Conservation (phyloP, 2,888 invertebrate species). For the Selenia dentaria region DNA sequence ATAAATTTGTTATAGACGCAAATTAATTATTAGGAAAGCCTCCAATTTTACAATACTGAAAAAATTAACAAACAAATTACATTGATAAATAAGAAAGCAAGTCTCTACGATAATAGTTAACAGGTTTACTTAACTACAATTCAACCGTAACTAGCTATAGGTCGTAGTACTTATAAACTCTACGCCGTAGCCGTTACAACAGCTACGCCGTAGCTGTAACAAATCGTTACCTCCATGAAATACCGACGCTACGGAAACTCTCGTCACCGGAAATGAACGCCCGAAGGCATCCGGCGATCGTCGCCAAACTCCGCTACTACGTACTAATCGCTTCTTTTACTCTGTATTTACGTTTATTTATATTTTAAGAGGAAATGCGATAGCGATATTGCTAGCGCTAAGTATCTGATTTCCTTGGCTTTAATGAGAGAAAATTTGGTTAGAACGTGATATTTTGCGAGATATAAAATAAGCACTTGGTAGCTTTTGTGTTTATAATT, state of each 20-base stretch:
- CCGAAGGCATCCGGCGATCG: constrained; percentile 37
- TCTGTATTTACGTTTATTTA: constrained; percentile 21
- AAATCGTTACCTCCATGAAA: constrained; percentile 20
- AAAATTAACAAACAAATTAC: too few relatives aligned
- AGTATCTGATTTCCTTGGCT: constrained; percentile 26
- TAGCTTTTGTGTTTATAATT: too few relatives aligned
- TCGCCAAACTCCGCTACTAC: constrained; percentile 20
- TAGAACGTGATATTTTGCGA: constrained; percentile 1
- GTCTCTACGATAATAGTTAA: too few relatives aligned
- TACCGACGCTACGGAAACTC: constrained; percentile 28
- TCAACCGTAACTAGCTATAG: too few relatives aligned
- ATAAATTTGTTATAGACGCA: too few relatives aligned
- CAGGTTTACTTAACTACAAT: too few relatives aligned
- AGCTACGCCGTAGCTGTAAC: constrained; percentile 8
- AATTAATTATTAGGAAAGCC: too few relatives aligned
- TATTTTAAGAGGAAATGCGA: constrained; percentile 27
- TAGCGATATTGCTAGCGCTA: constrained; percentile 28
- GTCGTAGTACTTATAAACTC: neutral
- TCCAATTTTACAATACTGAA: too few relatives aligned
- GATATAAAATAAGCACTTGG: too few relatives aligned
- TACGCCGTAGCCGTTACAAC: neutral
- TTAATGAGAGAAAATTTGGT: constrained; percentile 8
- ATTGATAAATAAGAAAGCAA: too few relatives aligned
- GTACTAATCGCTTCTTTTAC: constrained; percentile 32
- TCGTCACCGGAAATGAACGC: constrained; percentile 39